Base-by-base conservation (phyloP, 2,113 vertebrate species). In the Asarcornis scutulata region DNA sequence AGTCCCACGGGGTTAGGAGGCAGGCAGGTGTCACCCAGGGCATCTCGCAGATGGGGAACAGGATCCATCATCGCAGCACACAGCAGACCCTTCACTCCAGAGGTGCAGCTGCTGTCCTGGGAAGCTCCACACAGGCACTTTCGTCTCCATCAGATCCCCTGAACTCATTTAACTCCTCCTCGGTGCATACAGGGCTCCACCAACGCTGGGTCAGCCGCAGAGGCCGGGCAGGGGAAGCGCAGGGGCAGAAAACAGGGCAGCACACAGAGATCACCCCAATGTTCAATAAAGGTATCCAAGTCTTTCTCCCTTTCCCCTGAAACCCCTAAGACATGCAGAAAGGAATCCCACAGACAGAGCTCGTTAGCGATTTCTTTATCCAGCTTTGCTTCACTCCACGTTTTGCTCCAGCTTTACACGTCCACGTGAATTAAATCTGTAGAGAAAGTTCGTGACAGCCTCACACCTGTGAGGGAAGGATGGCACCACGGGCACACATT, bases 11-110 rank as follows among this genome's bases (percentile, higher is more conserved):
- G 27, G 42, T 13, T 31, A 1, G 18, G 7, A 31, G 48, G 42
- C 55, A n/a, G 58, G 58, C 2, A 29, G 52, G 58, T 2, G 1
- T 11, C 9, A 21, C 78, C 40, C 14, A 3, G 0, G 23, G 42
- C n/a, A 44, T 4, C 67, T 69, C 22, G 36, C 0, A 1, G 38
- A 17, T 0, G 1, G 29, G 17, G n/a, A 58, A 38, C 1, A 4
- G 29, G 36, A 59, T 46, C 22, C 11, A 8, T 8, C 58, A 17
- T n/a, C 53, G 16, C 63, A 59, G 4, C 3, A 44, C 60, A 17
- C 11, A n/a, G 7, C n/a, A 23, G 38, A 38, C 21, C 63, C 72
- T 50, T 75, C 71, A 32, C 53, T 52, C 68, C 17, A 2, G 52
- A 75, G 60, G n/a, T 3, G 16, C 38, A 42, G 1, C n/a, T 13